A percentile compares a stretch with the other conserved stretches of the same genome.
These are phyloP conservation scores for Mus minutoides DNA, from an alignment of 2,797 vertebrate genomes.

Conservation along the genomic window DNA sequence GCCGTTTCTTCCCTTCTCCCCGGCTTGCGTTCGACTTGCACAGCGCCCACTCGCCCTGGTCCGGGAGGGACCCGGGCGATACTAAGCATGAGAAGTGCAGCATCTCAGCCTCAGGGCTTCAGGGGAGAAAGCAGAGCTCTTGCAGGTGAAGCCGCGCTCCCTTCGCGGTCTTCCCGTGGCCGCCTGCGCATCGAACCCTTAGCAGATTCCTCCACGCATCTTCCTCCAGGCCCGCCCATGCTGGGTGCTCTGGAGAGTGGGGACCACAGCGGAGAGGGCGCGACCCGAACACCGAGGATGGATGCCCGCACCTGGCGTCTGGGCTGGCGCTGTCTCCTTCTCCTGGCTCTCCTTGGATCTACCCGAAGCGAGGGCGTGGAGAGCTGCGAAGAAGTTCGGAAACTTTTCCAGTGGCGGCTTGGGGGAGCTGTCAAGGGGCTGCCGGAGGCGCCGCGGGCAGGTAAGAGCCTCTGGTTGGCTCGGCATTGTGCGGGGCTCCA, in stretches of 20 bases:
- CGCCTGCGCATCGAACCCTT: rapidly evolving
- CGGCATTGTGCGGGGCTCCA: background rate
- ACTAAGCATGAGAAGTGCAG: background rate
- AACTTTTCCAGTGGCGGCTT: constrained; percentile 91
- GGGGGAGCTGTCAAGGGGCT: constrained; percentile 88
- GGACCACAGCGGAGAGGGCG: background rate
- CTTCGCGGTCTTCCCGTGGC: background rate
- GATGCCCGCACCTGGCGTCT: background rate
- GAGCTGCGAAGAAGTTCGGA: constrained; percentile 91
- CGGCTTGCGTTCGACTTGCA: background rate
- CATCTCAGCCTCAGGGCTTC: background rate
- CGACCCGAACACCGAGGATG: background rate
- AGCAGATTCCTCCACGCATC: background rate
- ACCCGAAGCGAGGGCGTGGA: constrained; percentile 67
- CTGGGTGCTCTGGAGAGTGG: background rate
- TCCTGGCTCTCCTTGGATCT: constrained; percentile 43
- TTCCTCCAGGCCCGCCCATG: background rate
- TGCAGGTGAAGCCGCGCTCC: background rate
- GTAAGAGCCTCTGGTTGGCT: constrained; percentile 79
- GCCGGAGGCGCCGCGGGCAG: constrained; percentile 87
- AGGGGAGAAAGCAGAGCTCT: background rate
- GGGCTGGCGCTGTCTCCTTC: constrained; percentile 58
- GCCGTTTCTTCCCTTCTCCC: background rate
- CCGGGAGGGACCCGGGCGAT: background rate
- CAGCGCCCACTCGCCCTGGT: background rate